Conservation (phyloP, 2,113 vertebrate genomes). For the Chaetodon auriga region DNA sequence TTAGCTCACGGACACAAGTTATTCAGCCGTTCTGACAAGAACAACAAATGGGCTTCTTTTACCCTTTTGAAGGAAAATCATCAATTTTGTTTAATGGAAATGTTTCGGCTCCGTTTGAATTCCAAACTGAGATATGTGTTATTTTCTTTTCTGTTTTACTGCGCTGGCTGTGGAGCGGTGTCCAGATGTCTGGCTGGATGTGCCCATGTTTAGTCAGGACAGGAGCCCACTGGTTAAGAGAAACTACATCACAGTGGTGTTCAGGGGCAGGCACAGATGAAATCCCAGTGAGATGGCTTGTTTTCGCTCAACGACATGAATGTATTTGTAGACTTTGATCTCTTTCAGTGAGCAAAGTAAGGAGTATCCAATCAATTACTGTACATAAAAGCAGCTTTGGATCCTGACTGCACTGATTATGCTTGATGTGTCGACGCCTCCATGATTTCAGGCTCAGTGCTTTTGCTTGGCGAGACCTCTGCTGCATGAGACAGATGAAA, state of each 20-base stretch:
- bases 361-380: not conserved
- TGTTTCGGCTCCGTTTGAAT: not conserved
- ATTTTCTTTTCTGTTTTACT: not conserved
- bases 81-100: not conserved
- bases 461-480: not conserved
- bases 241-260: not conserved
- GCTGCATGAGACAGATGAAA: not conserved
- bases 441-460: not conserved
- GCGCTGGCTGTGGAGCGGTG: not conserved
- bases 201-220: constrained; percentile 17
- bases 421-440: too few relatives aligned
- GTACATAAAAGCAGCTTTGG: not conserved
- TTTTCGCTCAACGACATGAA: not conserved
- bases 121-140: not conserved
- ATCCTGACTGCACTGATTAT: not conserved
- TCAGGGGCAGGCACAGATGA: not conserved
- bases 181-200: constrained; percentile 5
- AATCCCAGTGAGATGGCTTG: not conserved
- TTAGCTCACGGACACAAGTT: not conserved
- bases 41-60: not conserved
- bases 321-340: not conserved
- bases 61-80: not conserved
- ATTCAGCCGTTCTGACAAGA: not conserved
- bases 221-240: not conserved
- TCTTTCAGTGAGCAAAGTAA: not conserved